phyloP scores from a whole-genome alignment of 2,797 vertebrate genomes.

The Nannoperca australis region DNA sequence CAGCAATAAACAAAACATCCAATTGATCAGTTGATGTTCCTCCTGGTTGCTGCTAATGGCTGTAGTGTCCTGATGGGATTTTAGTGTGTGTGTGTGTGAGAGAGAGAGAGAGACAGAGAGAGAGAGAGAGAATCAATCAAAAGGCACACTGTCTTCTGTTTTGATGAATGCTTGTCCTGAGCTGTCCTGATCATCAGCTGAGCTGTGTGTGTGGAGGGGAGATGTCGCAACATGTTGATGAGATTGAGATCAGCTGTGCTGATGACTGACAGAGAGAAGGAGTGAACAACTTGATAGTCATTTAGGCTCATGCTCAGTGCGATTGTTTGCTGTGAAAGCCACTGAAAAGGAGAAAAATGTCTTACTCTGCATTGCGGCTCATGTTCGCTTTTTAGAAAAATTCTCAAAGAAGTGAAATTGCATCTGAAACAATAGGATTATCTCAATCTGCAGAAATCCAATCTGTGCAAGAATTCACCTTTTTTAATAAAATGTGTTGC shows the following conservation, averaged over 20 bases:
- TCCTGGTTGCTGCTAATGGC: slow-evolving; percentile 23
- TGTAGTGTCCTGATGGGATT: slow-evolving; percentile 51
- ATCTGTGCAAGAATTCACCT: slow-evolving; percentile 7
- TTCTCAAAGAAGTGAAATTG: neutral
- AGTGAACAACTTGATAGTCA: neutral
- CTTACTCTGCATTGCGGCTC: neutral
- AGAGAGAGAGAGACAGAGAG: neutral
- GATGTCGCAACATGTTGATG: slow-evolving; percentile 77
- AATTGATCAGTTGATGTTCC: slow-evolving; percentile 24
- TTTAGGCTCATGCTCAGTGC: neutral
- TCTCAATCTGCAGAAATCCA: slow-evolving; percentile 16
- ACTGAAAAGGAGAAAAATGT: neutral
- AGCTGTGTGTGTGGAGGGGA: slow-evolving; percentile 62
- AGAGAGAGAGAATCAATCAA: slow-evolving; percentile 59
- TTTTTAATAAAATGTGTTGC: neutral
- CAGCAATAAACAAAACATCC: slow-evolving; percentile 41
- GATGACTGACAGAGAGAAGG: neutral
- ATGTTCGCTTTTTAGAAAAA: neutral
- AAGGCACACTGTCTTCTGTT: slow-evolving; percentile 65
- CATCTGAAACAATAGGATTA: slow-evolving; percentile 23
- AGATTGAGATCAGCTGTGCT: slow-evolving; percentile 61
- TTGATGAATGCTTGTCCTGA: slow-evolving; percentile 53
- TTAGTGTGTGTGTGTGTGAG: slow-evolving; percentile 27
- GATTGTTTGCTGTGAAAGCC: slow-evolving; percentile 4
- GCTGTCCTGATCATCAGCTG: slow-evolving; percentile 61